A percentile compares a stretch with the other conserved stretches of the same genome.
phyloP scores from a whole-genome alignment of 2,797 vertebrate genomes.

The Craterocephalus amniculus region DNA sequence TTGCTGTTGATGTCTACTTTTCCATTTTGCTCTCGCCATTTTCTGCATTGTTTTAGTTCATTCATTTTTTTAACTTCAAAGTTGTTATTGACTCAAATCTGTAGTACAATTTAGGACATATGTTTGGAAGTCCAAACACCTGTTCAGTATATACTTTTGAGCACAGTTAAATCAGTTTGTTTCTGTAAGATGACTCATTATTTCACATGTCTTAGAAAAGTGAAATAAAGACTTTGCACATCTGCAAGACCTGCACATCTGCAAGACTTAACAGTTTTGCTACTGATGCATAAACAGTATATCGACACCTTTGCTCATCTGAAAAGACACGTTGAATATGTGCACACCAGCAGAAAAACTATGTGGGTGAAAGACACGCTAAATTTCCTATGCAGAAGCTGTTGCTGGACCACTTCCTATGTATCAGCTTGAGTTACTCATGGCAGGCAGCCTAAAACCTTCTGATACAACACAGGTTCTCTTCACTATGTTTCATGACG shows the following conservation, averaged over 20 bases:
- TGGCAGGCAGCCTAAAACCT: neutral
- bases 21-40: neutral
- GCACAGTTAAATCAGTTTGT: neutral
- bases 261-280: neutral
- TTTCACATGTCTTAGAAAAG: neutral
- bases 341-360: conserved; percentile 5
- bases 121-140: neutral
- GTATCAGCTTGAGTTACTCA: neutral
- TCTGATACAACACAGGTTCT: neutral
- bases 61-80: neutral
- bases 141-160: neutral
- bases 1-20: neutral
- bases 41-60: neutral
- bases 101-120: neutral
- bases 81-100: neutral
- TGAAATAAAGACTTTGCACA: neutral
- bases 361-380: conserved; percentile 20
- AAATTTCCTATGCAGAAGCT: conserved; percentile 20
- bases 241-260: neutral
- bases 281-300: neutral
- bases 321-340: neutral
- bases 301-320: conserved; percentile 10
- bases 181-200: neutral
- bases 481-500: neutral
- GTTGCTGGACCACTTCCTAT: conserved; percentile 48